A percentile compares a stretch with the other conserved stretches of the same genome.
phyloP scores from a whole-genome alignment of 2,888 invertebrate genomes.

The Leptura quadrifasciata region DNA sequence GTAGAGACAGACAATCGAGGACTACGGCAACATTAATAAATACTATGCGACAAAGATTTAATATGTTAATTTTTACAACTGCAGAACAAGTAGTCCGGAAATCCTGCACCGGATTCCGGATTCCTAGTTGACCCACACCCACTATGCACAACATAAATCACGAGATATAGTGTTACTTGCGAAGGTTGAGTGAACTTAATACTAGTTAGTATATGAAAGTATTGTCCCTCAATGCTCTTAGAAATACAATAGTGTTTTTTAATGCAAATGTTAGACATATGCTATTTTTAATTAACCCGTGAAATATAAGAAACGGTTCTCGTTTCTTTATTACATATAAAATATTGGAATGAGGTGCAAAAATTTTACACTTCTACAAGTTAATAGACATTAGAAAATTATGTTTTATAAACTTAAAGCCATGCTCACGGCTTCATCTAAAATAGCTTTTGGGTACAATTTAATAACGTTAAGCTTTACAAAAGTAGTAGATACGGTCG shows the following conservation, averaged over 20 bases:
- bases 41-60: background rate
- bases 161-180: conserved; percentile 2
- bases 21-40: background rate
- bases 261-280: background rate
- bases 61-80: background rate
- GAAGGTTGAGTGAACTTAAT: conserved; percentile 7
- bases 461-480: too few species aligned
- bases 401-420: too few species aligned
- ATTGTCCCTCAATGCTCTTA: conserved; percentile 12
- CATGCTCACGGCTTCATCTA: too few species aligned
- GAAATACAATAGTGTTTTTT: conserved; percentile 8
- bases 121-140: conserved; percentile 19
- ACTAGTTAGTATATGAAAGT: conserved; percentile 18
- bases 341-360: background rate
- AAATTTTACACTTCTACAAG: too few species aligned
- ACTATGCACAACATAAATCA: conserved; percentile 8
- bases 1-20: background rate
- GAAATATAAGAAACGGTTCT: background rate
- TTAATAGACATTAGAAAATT: too few species aligned
- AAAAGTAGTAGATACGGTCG: too few species aligned
- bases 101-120: conserved; percentile 4
- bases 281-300: background rate
- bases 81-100: conserved; percentile 14
- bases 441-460: too few species aligned
- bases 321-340: background rate